Conservation (phyloP, 2,797 vertebrate species). For the Octomys mimax region DNA sequence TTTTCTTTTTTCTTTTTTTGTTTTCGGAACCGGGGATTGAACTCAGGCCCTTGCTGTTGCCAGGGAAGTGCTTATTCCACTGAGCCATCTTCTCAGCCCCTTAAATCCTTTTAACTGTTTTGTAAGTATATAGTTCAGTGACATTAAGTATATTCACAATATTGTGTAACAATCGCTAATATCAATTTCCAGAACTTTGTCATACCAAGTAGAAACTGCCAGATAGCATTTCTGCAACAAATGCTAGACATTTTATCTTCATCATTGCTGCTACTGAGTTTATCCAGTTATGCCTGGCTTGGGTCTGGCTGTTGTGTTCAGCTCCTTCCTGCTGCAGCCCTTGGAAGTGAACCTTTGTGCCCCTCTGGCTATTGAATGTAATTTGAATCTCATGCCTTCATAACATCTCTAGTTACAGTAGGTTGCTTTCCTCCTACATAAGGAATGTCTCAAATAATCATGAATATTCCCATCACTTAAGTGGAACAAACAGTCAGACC, state of each 20-base stretch:
- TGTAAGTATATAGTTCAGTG: neutral
- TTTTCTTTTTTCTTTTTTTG: too few species aligned
- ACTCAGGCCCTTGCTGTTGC: too few species aligned
- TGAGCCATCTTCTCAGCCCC: too few species aligned
- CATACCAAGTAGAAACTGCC: slow-evolving; percentile 6
- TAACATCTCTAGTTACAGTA: neutral
- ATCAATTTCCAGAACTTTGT: slow-evolving; percentile 34
- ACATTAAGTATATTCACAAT: neutral
- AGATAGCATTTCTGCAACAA: neutral
- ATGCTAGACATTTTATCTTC: neutral
- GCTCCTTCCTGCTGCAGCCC: too few species aligned
- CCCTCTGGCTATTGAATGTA: neutral
- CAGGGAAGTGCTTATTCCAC: too few species aligned
- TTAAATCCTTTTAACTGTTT: neutral
- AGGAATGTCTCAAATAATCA: slow-evolving; percentile 9
- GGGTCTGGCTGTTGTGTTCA: too few species aligned
- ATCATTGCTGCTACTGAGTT: neutral
- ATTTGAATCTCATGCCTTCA: neutral
- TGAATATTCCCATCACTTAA: neutral
- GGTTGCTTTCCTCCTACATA: neutral
- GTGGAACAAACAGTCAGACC: slow-evolving; percentile 13
- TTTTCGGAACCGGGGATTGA: too few species aligned
- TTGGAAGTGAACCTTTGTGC: too few species aligned
- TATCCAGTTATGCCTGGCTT: too few species aligned
- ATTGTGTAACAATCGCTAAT: neutral